phyloP scores from a whole-genome alignment of 2,113 vertebrate species.

The Alethe castanea region DNA sequence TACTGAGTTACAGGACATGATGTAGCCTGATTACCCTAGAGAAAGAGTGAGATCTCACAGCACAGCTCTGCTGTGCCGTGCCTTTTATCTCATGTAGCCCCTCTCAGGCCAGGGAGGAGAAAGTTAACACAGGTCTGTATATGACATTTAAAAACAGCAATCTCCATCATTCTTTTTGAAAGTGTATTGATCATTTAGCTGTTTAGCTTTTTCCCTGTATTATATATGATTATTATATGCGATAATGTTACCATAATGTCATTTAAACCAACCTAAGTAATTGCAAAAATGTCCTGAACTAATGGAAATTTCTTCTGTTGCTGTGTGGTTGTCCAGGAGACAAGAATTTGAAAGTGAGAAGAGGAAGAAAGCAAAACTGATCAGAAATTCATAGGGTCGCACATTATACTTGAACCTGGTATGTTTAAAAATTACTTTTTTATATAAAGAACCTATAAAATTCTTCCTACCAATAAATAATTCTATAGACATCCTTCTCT shows the following conservation, averaged over 20 bases:
- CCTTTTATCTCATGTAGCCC: background rate
- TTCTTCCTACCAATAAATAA: background rate
- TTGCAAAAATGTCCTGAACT: background rate
- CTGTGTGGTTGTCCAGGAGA: constrained; percentile 2
- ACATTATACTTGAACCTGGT: background rate
- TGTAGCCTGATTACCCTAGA: background rate
- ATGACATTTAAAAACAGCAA: background rate
- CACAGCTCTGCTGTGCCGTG: background rate
- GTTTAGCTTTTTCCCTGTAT: background rate
- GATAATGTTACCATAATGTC: background rate
- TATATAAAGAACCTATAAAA: background rate
- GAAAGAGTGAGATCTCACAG: background rate
- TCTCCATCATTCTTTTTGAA: background rate
- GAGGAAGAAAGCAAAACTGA: constrained; percentile 2
- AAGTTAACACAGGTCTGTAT: background rate
- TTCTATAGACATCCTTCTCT: background rate
- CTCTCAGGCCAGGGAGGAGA: background rate
- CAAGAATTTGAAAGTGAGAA: background rate
- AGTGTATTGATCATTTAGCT: background rate
- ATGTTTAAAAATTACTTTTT: background rate
- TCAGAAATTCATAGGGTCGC: background rate
- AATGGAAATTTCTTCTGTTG: background rate
- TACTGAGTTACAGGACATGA: background rate
- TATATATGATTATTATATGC: background rate
- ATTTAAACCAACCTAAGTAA: background rate